Base-by-base conservation (phyloP, 2,797 vertebrate species). In the Acanthurus tractus region DNA sequence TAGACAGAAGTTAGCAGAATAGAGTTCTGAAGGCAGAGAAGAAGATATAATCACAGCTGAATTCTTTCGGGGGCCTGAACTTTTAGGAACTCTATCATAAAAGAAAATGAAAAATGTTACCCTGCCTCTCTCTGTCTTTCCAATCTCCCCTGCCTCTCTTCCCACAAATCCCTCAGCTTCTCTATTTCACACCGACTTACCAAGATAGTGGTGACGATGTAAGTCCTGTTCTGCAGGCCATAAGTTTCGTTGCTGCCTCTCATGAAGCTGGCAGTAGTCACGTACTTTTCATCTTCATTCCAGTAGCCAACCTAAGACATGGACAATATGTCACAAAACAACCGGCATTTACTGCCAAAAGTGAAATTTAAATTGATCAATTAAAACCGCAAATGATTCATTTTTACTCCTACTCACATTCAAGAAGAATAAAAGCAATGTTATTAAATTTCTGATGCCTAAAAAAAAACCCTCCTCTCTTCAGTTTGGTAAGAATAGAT, bases 261-360 rank as follows among this genome's bases (percentile, higher is more conserved):
- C 46, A 95, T 86, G 64, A 97, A 96, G 9, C 95, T 94, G 1
- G 97, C 96, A 4, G 96, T 95, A 59, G 96, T 97, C 75, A 99
- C 97, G 55, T 98, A 95, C 86, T 98, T 98, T 84, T 99, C 98
- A 63, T 99, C 97, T 92, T 99, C 98, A 44, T 98, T 99, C 98
- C 98, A 99, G 88, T 99, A 98, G 71, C 97, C 98, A 12, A 99
- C 98, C 98, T 99, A 18, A 15, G 23, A 79, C 10, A 63, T 52
- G 20, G 34, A 72, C 20, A 69, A 66, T 0, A 22, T 40, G 44
- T 70, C 23, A 80, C 1, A 50, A n/a, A 69, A 3, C 10, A 25
- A 18, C 14, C 11, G 14, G 11, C 11, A 46, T 38, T 68, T 63
- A 34, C 18, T 58, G 38, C 6, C 3, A 36, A 23, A 18, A 48